Base-by-base conservation (phyloP, 2,888 invertebrate species). In the Hyppa rectilinea region DNA sequence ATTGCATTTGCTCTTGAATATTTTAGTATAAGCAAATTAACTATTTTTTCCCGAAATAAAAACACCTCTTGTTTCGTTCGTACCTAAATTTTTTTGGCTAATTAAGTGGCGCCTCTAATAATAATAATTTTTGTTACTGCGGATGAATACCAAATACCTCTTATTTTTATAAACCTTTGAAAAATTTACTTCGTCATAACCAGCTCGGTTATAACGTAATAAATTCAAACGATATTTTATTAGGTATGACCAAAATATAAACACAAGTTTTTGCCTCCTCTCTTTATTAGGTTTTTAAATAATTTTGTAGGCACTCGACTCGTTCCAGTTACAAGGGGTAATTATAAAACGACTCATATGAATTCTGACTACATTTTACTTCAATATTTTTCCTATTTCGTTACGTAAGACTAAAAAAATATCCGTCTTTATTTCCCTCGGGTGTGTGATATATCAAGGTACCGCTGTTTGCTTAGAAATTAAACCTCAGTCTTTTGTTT, bases 361-460 rank as follows among this genome's bases (percentile, higher is more conserved):
- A 70, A 62, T 79, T 62, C n/a, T 45, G 31, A 49, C 47, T 47
- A 63, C 29, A 75, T 67, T 70, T 75, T 47, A 53, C 43, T 38
- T 45, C 34, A 56, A 67, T 58, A 60, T 72, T 68, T 71, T 65
- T 43, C 31, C n/a, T 75, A 70, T 66, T 79, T 79, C 5, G 26
- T 61, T 38, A 52, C 61, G 45, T 56, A 52, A 55, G n/a, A 26
- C 10, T 59, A 40, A 56, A 34, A 78, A 52, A 64, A 36, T 43
- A 43, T 20, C 45, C n/a, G 17, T 26, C 34, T 66, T 65, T 71
- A 63, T 71, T 76, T 76, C 63, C 36, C 55, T 53, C 20, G 63
- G 49, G 66, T 49, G 23, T 34, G 36, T 69, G 52, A 66, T 66
- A 72, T 69, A 63, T 61, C 47, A 70, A 76, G 61, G 34, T 73